Base-by-base conservation (phyloP, 2,113 vertebrate species). In the Chaetops frenatus region DNA sequence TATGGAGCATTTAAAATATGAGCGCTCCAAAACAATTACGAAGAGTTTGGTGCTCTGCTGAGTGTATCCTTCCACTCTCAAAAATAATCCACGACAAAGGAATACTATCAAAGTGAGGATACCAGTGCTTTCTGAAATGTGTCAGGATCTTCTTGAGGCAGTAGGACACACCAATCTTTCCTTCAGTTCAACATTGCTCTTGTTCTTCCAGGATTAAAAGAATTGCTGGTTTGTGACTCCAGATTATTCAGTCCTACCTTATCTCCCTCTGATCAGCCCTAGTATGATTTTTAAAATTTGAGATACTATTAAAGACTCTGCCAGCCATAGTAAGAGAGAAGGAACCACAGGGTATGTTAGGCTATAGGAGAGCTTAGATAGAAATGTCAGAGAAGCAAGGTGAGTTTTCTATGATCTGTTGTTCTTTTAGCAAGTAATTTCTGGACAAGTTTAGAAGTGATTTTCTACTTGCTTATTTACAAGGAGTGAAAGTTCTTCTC, bases 11-110 rank as follows among this genome's bases (percentile, higher is more conserved):
- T 95, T 94, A 94, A 94, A 94, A 91, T 82, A 91, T 3, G 74
- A 92, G 88, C 18, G 60, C 62, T 92, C 64, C 81, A 93, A 66
- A 95, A 92, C 86, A 96, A 97, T 96, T 93, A 95, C 48, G 71
- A 95, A 60, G 81, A 90, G 50, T 96, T 94, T 86, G 82, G 88
- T 89, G 73, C 44, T 79, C 57, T 78, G 61, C 29, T 74, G 82
- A 74, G 35, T 94, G 62, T 88, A 36, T 80, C 65, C 92, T 92
- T 95, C 60, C 82, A 38, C 76, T 76, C 48, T 24, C 48, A 86
- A 92, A 96, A 91, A 78, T 76, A 91, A 93, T 56, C 56, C 53
- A 20, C 1, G 17, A 73, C 82, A 81, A 71, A 81, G 66, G 40
- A 81, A 58, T 33, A 33, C 16, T 35, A 67, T 42, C 64, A 48